phyloP scores from a whole-genome alignment of 2,888 invertebrate genomes.

The Dilophus febrilis region DNA sequence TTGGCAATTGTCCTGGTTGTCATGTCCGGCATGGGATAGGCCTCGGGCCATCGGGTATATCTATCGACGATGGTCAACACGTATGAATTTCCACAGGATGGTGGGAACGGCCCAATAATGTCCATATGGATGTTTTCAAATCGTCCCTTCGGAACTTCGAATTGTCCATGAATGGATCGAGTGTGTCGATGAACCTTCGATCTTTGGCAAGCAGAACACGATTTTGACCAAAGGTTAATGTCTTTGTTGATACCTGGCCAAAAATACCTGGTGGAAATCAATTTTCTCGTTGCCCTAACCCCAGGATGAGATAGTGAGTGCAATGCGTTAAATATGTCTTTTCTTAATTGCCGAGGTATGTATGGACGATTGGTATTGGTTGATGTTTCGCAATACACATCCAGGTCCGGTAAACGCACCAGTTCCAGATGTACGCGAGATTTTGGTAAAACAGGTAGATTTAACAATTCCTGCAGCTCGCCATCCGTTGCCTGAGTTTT shows the following conservation, averaged over 20 bases:
- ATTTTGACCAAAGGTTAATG: slow-evolving; percentile 5
- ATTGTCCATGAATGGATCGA: not conserved
- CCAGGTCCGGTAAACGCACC: too few relatives aligned
- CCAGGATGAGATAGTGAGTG: slow-evolving; percentile 9
- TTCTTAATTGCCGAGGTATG: slow-evolving; percentile 10
- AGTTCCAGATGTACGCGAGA: too few relatives aligned
- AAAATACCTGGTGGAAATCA: slow-evolving; percentile 13
- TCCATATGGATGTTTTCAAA: not conserved
- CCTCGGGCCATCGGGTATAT: slow-evolving; percentile 15
- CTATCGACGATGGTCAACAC: slow-evolving; percentile 17
- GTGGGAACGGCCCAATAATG: slow-evolving; percentile 16
- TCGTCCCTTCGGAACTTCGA: not conserved
- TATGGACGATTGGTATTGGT: slow-evolving; percentile 9
- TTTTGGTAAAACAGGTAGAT: too few relatives aligned
- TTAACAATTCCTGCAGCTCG: too few relatives aligned
- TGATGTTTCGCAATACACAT: not conserved
- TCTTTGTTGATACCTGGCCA: not conserved
- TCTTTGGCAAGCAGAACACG: not conserved
- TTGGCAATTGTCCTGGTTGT: slow-evolving; percentile 14
- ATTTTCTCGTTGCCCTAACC: slow-evolving; percentile 10
- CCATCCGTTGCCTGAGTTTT: too few relatives aligned
- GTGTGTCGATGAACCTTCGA: not conserved
- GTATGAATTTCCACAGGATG: slow-evolving; percentile 15
- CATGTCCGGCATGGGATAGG: slow-evolving; percentile 13
- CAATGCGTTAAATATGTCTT: not conserved